Conservation (phyloP, 1,140 invertebrate species). For the Hyphantria cunea region DNA sequence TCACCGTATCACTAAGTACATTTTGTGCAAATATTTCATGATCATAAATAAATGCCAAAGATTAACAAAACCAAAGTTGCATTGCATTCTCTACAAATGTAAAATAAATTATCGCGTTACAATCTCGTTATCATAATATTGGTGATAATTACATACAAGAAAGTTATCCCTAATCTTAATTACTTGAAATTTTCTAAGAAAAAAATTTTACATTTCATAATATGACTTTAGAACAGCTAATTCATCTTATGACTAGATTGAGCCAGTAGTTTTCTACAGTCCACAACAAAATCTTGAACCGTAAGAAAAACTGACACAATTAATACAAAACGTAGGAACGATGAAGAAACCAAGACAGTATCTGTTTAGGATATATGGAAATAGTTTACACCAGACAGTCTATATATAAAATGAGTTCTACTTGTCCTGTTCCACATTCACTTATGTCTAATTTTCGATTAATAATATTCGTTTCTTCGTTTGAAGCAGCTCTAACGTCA, state of each 20-base stretch:
- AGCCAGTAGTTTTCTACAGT: constrained; percentile 73
- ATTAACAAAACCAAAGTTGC: constrained; percentile 59
- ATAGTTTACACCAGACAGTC: constrained; percentile 43
- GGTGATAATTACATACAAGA: constrained; percentile 56
- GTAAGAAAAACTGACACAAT: constrained; percentile 70
- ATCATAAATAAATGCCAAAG: constrained; percentile 68
- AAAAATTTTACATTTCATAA: constrained; percentile 55
- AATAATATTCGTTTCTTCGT: constrained; percentile 71
- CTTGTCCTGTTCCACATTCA: constrained; percentile 55
- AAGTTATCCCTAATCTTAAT: constrained; percentile 64
- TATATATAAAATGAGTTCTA: constrained; percentile 45
- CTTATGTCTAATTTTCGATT: constrained; percentile 70
- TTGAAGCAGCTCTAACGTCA: constrained; percentile 66
- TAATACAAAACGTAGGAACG: constrained; percentile 75
- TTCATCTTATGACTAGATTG: constrained; percentile 81
- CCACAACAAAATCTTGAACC: constrained; percentile 55
- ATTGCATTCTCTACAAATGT: constrained; percentile 53
- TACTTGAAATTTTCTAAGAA: constrained; percentile 65
- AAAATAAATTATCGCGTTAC: constrained; percentile 57
- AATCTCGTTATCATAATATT: constrained; percentile 55
- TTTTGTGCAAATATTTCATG: constrained; percentile 74
- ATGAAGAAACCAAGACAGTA: constrained; percentile 62
- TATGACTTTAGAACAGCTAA: constrained; percentile 67
- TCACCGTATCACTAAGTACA: constrained; percentile 70
- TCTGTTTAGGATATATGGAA: constrained; percentile 34